Evolutionary conservation across 1,140 invertebrate genomes (phyloP).

Genomic region (Daktulosphaira vitifoliae): DNA sequence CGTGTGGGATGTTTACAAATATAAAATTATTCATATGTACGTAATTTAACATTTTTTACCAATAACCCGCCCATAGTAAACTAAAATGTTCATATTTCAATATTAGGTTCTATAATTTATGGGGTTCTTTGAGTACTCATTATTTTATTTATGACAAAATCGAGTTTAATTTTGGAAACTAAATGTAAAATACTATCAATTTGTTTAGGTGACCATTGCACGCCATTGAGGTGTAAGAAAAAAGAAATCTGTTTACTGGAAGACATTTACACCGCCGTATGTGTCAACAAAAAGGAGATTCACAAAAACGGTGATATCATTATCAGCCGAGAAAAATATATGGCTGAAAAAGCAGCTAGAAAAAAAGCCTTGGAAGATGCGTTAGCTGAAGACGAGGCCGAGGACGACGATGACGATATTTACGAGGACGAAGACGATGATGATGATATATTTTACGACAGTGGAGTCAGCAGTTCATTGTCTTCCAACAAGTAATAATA

Average conservation of each 20-base stretch:
- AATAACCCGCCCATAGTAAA: too few species aligned
- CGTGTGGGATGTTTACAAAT: too few species aligned
- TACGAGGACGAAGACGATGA: conserved; percentile 39
- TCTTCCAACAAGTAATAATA: conserved; percentile 23
- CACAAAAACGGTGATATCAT: conserved; percentile 57
- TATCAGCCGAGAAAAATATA: conserved; percentile 50
- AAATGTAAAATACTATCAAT: conserved; percentile 35
- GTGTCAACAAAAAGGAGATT: conserved; percentile 75
- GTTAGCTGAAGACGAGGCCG: conserved; percentile 58
- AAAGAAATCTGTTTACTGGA: conserved; percentile 78
- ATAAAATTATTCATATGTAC: too few species aligned
- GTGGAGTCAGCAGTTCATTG: conserved; percentile 35
- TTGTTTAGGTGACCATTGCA: conserved; percentile 70
- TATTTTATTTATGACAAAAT: too few species aligned
- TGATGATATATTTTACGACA: conserved; percentile 36
- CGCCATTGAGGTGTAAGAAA: conserved; percentile 75
- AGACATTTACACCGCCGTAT: conserved; percentile 76
- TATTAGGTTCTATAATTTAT: too few species aligned
- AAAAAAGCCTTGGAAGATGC: conserved; percentile 35
- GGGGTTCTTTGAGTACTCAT: too few species aligned
- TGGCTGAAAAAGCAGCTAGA: conserved; percentile 47
- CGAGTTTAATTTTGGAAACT: neutral
- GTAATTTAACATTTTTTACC: too few species aligned
- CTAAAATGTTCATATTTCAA: too few species aligned
- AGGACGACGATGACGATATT: conserved; percentile 56